Conservation (phyloP, 2,888 invertebrate species). For the Drosophila tripunctata region DNA sequence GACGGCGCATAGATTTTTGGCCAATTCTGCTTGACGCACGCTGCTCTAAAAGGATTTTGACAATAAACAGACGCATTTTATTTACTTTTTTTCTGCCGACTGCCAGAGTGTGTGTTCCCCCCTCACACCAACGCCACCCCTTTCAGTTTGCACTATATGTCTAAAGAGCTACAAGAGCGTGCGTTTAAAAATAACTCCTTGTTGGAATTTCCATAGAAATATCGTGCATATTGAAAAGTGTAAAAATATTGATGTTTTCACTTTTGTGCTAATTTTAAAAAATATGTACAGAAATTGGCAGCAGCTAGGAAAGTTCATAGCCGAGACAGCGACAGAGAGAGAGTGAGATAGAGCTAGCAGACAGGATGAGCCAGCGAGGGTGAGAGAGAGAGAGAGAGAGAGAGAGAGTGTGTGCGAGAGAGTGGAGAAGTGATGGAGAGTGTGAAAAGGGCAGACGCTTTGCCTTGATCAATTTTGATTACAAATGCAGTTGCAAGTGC, state of each 20-base stretch:
- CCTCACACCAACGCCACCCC: not conserved
- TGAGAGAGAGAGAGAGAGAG: not conserved
- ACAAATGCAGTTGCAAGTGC: conserved; percentile 11
- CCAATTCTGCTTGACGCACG: conserved; percentile 14
- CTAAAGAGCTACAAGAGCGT: conserved; percentile 3
- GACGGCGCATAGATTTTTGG: conserved; percentile 2
- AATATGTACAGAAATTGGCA: conserved; percentile 26
- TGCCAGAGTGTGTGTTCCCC: not conserved
- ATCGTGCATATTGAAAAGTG: conserved; percentile 65
- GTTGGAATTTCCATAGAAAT: conserved; percentile 66
- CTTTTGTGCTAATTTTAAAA: conserved; percentile 76
- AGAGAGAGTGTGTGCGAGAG: not conserved
- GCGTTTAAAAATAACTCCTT: conserved; percentile 80
- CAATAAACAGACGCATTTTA: conserved; percentile 70
- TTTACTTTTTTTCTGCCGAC: not conserved
- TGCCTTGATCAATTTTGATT: conserved; percentile 3
- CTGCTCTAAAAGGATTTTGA: conserved; percentile 65
- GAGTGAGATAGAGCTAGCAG: too few relatives aligned
- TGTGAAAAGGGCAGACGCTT: conserved; percentile 1
- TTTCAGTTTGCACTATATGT: not conserved
- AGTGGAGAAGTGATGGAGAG: not conserved
- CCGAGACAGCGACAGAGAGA: not conserved
- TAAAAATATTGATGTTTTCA: conserved; percentile 76
- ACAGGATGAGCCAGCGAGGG: too few relatives aligned
- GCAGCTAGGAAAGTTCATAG: conserved; percentile 18